A percentile compares a stretch with the other conserved stretches of the same genome.
Conservation (phyloP, 1,140 invertebrate genomes). For the Andricus grossulariae region DNA sequence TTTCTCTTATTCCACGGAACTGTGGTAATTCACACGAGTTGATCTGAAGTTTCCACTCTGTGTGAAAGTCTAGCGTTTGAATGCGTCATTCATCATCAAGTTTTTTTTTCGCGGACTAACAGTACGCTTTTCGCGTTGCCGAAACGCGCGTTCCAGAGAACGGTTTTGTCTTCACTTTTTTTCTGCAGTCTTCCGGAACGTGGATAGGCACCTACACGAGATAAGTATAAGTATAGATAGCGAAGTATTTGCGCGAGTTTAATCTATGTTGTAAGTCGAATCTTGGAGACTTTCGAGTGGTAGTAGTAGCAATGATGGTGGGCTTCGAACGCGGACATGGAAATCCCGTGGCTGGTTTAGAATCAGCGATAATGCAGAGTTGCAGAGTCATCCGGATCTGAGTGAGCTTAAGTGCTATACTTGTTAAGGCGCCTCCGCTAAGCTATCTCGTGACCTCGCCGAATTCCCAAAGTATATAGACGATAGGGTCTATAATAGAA, state of each 20-base stretch:
- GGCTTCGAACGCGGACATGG: slow-evolving; percentile 64
- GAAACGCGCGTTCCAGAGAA: slow-evolving; percentile 33
- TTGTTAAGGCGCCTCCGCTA: slow-evolving; percentile 62
- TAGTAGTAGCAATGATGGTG: slow-evolving; percentile 50
- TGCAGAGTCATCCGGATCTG: slow-evolving; percentile 65
- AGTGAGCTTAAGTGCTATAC: slow-evolving; percentile 59
- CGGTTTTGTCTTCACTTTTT: slow-evolving; percentile 12
- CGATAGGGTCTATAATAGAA: neutral
- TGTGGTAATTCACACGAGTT: slow-evolving; percentile 12
- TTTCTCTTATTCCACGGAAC: slow-evolving; percentile 1
- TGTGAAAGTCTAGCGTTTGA: neutral
- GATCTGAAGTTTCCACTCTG: slow-evolving; percentile 6
- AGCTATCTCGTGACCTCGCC: slow-evolving; percentile 52
- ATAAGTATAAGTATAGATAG: neutral
- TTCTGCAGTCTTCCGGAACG: slow-evolving; percentile 18
- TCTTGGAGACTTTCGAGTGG: neutral
- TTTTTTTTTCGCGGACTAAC: slow-evolving; percentile 4
- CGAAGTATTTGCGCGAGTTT: slow-evolving; percentile 53
- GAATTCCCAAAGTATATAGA: slow-evolving; percentile 33
- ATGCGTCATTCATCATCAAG: slow-evolving; percentile 22
- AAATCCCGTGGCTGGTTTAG: slow-evolving; percentile 70
- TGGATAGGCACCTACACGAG: slow-evolving; percentile 8
- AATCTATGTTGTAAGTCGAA: slow-evolving; percentile 52
- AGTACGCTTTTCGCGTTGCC: slow-evolving; percentile 32
- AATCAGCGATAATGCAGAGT: slow-evolving; percentile 69